Conservation (phyloP, 2,113 vertebrate species). For the Heterocephalus glaber region DNA sequence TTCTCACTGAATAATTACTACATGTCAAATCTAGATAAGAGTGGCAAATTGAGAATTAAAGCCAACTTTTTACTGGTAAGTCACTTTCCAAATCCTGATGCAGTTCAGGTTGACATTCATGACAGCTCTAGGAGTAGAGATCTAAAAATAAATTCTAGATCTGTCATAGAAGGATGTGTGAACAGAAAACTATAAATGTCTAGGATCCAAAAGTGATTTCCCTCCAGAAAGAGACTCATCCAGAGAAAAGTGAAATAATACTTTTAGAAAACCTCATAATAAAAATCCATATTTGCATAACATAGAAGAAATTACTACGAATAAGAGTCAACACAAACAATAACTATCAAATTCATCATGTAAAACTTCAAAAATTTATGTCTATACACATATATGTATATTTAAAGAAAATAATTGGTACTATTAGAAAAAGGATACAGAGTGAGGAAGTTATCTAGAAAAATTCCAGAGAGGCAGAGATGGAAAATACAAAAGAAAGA, state of each 20-base stretch:
- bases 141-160: not conserved
- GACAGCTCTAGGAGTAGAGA: not conserved
- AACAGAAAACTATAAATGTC: not conserved
- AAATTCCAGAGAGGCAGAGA: not conserved
- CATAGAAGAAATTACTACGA: not conserved
- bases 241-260: not conserved
- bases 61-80: not conserved
- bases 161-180: not conserved
- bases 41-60: not conserved
- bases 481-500: not conserved
- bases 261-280: not conserved
- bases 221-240: not conserved
- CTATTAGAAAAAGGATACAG: not conserved
- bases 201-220: not conserved
- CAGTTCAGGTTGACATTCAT: not conserved
- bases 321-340: not conserved
- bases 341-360: not conserved
- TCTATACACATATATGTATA: not conserved
- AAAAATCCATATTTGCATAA: not conserved
- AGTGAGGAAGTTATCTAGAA: not conserved
- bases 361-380: not conserved
- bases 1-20: not conserved
- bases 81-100: not conserved
- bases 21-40: not conserved
- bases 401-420: not conserved